These are phyloP conservation scores for Pachycephus smyrnensis DNA, from an alignment of 2,888 invertebrate species.

Conservation along the genomic window DNA sequence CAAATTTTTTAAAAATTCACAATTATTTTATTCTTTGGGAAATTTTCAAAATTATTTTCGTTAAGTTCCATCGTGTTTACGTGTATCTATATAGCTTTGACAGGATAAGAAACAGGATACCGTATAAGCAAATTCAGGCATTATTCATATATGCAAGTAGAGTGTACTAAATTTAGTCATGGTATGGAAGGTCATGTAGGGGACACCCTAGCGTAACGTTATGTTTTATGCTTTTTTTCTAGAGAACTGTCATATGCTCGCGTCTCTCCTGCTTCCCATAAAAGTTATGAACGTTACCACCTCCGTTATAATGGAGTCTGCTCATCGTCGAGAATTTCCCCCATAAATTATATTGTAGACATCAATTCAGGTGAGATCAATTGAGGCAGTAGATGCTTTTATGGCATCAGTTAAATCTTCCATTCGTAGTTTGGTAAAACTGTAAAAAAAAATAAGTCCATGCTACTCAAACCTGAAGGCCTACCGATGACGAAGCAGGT, in stretches of 20 bases:
- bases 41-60: not conserved
- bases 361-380: not conserved
- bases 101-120: not conserved
- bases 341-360: constrained; percentile 16
- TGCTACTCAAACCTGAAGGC: not conserved
- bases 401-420: not conserved
- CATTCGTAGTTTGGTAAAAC: not conserved
- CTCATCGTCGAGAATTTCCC: constrained; percentile 21
- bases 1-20: not conserved
- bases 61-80: not conserved
- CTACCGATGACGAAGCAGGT: not conserved
- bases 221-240: constrained; percentile 56
- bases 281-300: constrained; percentile 33
- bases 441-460: not conserved
- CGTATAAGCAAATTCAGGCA: constrained; percentile 47
- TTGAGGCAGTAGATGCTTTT: not conserved
- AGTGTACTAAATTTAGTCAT: constrained; percentile 61
- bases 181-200: constrained; percentile 49
- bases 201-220: constrained; percentile 47
- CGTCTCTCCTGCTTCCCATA: constrained; percentile 35
- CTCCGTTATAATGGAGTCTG: constrained; percentile 3
- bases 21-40: not conserved
- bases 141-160: constrained; percentile 57
- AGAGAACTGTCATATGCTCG: constrained; percentile 54
- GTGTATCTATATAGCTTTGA: not conserved